These are phyloP conservation scores for Papilio xuthus DNA, from an alignment of 1,140 invertebrate genomes.

Conservation along the genomic window DNA sequence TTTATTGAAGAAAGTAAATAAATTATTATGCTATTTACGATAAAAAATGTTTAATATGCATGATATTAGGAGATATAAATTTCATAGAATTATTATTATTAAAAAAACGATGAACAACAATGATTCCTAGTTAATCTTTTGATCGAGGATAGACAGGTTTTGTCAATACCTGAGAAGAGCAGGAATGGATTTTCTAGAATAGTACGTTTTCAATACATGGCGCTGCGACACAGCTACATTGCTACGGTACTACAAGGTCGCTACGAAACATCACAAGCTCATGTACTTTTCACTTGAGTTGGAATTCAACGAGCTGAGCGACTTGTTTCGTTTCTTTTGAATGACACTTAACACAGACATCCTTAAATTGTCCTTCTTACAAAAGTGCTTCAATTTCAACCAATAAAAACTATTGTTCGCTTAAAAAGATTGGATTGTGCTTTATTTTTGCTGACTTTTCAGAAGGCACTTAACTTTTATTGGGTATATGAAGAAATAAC, in stretches of 20 bases:
- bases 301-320: not conserved
- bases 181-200: no score
- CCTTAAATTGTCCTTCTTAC: not conserved
- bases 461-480: not conserved
- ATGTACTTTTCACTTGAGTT: slow-evolving; percentile 28
- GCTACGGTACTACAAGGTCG: slow-evolving; percentile 42
- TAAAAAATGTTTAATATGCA: slow-evolving; percentile 35
- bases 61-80: no score
- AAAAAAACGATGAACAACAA: not conserved
- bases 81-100: no score
- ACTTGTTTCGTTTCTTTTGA: slow-evolving; percentile 24
- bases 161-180: no score
- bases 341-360: slow-evolving; percentile 1
- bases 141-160: no score
- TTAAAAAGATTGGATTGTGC: not conserved
- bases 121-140: no score
- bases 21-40: slow-evolving; percentile 22
- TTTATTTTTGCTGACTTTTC: not conserved
- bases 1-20: not conserved
- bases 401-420: not conserved
- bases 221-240: slow-evolving; percentile 50
- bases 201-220: slow-evolving; percentile 39
- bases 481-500: not conserved
- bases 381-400: not conserved
- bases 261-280: slow-evolving; percentile 49